A percentile compares a stretch with the other conserved stretches of the same genome.
These are phyloP conservation scores for Lepisosteus oculatus DNA, from an alignment of 2,113 vertebrate genomes.

Conservation along the genomic window DNA sequence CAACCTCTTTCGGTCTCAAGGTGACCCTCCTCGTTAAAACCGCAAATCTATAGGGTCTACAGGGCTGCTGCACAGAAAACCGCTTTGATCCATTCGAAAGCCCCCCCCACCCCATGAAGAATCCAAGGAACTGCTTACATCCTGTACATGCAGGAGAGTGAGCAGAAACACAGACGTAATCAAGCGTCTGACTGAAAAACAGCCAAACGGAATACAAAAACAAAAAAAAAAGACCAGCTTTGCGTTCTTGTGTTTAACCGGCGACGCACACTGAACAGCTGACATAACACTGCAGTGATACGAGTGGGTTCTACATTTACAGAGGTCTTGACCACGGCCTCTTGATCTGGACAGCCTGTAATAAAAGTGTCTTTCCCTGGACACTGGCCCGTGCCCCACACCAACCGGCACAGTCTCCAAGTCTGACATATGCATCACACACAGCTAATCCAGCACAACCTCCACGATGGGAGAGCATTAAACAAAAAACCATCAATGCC, in stretches of 20 bases:
- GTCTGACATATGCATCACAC: background rate
- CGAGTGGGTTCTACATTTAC: slow-evolving; percentile 5
- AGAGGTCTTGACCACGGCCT: background rate
- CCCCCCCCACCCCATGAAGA: too few species aligned
- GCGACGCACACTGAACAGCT: slow-evolving; percentile 10
- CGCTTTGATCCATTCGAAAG: background rate
- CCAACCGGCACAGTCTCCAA: background rate
- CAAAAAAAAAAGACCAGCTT: background rate
- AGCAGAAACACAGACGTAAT: background rate
- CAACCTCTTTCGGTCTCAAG: slow-evolving; percentile 6
- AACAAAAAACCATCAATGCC: background rate
- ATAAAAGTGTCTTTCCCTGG: background rate
- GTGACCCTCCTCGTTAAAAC: slow-evolving; percentile 8
- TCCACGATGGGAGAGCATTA: slow-evolving; percentile 20
- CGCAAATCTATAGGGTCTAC: background rate
- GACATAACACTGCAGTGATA: slow-evolving; percentile 2
- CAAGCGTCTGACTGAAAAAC: too few species aligned
- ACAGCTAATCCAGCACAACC: background rate
- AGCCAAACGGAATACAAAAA: background rate
- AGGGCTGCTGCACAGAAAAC: background rate
- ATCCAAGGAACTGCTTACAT: background rate
- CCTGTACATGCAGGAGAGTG: background rate
- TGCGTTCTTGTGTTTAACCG: background rate
- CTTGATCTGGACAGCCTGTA: slow-evolving; percentile 9
- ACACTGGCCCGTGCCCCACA: background rate